Percentiles rank a stretch among this genome's conserved stretches.
phyloP scores from a whole-genome alignment of 2,797 vertebrate species.

The Peromyscus nudipes region DNA sequence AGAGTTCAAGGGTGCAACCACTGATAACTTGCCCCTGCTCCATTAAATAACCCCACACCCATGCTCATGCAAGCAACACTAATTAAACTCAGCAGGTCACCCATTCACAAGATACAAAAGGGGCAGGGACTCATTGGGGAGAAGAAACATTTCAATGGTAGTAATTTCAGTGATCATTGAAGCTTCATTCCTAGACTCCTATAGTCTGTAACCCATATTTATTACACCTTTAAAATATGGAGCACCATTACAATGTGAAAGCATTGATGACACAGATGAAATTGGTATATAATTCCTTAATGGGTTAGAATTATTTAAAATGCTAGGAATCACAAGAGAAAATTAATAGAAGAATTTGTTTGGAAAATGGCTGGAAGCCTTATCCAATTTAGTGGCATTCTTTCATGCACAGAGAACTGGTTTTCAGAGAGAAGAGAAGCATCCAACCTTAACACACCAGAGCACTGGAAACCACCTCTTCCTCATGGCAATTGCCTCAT shows the following conservation, averaged over 20 bases:
- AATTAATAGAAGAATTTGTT: constrained; percentile 16
- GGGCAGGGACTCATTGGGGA: not conserved
- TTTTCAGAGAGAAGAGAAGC: not conserved
- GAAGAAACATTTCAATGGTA: not conserved
- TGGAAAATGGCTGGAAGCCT: not conserved
- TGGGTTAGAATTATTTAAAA: constrained; percentile 2
- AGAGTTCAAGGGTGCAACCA: not conserved
- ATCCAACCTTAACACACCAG: not conserved
- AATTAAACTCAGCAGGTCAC: not conserved
- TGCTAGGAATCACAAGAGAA: not conserved
- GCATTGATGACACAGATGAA: not conserved
- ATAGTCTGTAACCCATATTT: not conserved
- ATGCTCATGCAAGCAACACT: not conserved
- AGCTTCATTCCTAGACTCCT: not conserved
- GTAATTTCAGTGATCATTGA: not conserved
- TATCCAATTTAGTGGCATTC: not conserved
- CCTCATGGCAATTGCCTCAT: not conserved
- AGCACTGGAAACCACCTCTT: not conserved
- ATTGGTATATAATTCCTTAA: not conserved
- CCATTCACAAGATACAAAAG: not conserved
- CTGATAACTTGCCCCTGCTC: not conserved
- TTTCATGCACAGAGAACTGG: not conserved
- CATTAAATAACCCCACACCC: not conserved
- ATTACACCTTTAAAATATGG: not conserved
- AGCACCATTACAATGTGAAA: not conserved